These are phyloP conservation scores for Holothuria scabra DNA, from an alignment of 53 echinoderm and acorn worm species.

Conservation along the genomic window DNA sequence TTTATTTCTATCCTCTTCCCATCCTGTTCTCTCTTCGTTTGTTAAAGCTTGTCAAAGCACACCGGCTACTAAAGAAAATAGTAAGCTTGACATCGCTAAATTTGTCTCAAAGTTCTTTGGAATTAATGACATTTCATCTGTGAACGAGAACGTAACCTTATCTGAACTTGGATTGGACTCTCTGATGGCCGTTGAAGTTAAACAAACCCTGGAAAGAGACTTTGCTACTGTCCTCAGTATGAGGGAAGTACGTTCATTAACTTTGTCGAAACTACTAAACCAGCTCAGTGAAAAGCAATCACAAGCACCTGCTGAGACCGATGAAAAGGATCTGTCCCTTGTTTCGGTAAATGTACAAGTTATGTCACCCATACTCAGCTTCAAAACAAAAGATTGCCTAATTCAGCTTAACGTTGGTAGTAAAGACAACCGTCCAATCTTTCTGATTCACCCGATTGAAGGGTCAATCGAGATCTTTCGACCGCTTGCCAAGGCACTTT, in stretches of 20 bases:
- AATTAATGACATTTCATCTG: constrained; percentile 50
- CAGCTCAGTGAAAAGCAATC: no score
- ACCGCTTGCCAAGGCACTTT: no score
- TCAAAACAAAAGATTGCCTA: no score
- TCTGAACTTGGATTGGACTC: constrained; percentile 72
- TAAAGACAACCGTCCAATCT: no score
- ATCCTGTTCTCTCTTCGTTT: constrained; percentile 64
- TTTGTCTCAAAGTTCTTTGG: constrained; percentile 65
- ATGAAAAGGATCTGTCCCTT: no score
- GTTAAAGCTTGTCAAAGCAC: constrained; percentile 31
- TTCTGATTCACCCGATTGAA: no score
- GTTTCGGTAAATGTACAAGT: no score
- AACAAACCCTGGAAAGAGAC: constrained; percentile 73
- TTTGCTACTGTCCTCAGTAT: constrained; percentile 58
- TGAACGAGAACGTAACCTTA: constrained; percentile 60
- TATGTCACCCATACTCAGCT: no score
- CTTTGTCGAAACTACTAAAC: constrained; percentile 49
- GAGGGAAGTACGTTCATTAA: constrained; percentile 62
- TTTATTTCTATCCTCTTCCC: constrained; percentile 49
- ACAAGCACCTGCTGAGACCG: no score
- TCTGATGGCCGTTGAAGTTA: constrained; percentile 77
- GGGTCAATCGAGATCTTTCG: no score
- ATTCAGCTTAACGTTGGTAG: no score
- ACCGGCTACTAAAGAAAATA: constrained; percentile 21
- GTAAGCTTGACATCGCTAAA: constrained; percentile 40